These are phyloP conservation scores for Anas platyrhynchos DNA, from an alignment of 2,113 vertebrate species.

Conservation along the genomic window DNA sequence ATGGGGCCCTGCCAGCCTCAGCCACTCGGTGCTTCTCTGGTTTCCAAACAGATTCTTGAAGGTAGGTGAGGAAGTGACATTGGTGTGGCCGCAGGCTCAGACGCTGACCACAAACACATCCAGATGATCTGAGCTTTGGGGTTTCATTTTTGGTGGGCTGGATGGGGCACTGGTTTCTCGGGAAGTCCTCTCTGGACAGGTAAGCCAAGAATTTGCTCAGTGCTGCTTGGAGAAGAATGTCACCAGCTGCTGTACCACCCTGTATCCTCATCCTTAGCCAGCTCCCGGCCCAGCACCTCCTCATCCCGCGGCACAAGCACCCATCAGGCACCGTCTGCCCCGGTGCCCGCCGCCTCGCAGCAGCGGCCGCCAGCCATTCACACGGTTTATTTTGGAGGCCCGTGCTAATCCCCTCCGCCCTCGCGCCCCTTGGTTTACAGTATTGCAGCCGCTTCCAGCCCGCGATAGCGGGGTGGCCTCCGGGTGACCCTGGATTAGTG, in stretches of 20 bases:
- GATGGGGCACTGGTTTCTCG: neutral
- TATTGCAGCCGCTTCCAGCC: constrained; percentile 21
- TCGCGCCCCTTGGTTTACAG: neutral
- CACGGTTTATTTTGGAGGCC: neutral
- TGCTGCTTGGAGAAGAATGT: neutral
- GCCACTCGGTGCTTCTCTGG: neutral
- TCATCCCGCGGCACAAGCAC: fast-evolving
- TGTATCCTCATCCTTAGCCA: neutral
- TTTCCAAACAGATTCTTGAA: neutral
- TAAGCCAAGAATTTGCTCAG: neutral
- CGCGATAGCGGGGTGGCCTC: constrained; percentile 32
- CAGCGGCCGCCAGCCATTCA: neutral
- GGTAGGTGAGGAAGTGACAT: neutral
- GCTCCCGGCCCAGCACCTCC: neutral
- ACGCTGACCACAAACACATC: neutral
- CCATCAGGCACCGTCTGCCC: fast-evolving
- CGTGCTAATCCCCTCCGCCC: neutral
- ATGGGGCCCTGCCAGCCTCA: neutral
- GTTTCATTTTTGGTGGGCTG: neutral
- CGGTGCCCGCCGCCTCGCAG: neutral
- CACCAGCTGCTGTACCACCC: neutral
- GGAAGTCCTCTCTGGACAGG: neutral
- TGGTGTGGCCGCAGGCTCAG: neutral
- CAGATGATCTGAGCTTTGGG: neutral
- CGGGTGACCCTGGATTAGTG: constrained; percentile 55